Percentiles rank a stretch among this genome's conserved stretches.
These are phyloP conservation scores for Campoplex capitator DNA, from an alignment of 2,888 invertebrate species.

Conservation along the genomic window DNA sequence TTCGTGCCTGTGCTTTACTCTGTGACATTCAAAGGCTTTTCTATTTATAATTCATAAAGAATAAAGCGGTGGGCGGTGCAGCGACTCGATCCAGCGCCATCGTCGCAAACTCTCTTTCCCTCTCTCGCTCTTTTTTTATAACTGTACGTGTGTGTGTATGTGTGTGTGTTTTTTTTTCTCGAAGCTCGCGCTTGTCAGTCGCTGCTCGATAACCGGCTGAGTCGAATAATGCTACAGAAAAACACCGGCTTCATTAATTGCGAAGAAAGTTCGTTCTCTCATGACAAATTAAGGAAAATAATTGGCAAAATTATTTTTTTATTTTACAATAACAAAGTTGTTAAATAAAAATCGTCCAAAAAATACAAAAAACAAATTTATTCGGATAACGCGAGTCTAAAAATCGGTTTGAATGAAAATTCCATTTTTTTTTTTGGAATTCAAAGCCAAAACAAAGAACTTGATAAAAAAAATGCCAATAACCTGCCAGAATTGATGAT, in stretches of 20 bases:
- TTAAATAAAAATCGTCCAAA: neutral
- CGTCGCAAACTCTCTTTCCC: conserved; percentile 31
- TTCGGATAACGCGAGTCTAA: neutral
- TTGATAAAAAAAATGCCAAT: no score
- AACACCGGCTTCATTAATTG: neutral
- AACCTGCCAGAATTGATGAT: neutral
- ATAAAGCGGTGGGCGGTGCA: conserved; percentile 54
- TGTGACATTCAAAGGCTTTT: conserved; percentile 56
- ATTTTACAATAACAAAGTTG: neutral
- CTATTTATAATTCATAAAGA: conserved; percentile 61
- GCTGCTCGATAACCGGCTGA: conserved; percentile 21
- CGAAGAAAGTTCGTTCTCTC: neutral
- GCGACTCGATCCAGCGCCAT: conserved; percentile 37
- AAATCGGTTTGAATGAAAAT: neutral
- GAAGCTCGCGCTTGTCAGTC: conserved; percentile 17
- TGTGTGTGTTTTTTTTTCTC: neutral
- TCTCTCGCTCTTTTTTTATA: neutral
- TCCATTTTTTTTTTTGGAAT: no score
- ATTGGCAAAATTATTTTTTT: neutral
- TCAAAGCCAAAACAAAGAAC: no score
- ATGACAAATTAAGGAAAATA: no score
- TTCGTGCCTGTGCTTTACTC: neutral
- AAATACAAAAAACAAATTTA: no score
- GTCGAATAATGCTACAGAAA: conserved; percentile 10
- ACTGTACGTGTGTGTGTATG: neutral